Base-by-base conservation (phyloP, 2,888 invertebrate genomes). In the Trichogramma evanescens region DNA sequence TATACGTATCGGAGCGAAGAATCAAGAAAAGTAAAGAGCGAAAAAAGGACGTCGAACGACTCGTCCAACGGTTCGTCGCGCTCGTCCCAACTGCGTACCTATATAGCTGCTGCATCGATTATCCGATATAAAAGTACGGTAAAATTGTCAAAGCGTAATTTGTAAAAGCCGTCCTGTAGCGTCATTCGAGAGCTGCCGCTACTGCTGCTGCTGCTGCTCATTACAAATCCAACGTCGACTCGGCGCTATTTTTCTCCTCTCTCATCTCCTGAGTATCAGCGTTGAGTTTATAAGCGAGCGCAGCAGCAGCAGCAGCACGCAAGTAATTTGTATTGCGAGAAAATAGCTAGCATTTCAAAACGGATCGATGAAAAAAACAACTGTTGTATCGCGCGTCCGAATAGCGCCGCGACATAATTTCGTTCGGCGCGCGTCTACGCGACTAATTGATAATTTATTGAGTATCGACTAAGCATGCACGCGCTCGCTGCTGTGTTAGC, bases 381-480 rank as follows among this genome's bases (percentile, higher is more conserved):
- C 26, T 26, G 26, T 26, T 26, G 26, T 26, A 26, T 26, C 26
- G 26, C 26, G 26, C 26, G 26, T 3, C 26, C 26, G 26, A 41
- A 53, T 7, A 7, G 6, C 7, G 6, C 58, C 39, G 7, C 49
- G 53, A 51, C 59, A 59, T 48, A 56, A 59, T 59, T 62, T 59
- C 62, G 51, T 9, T 9, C 42, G 39, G 39, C 54, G 46, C 54
- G 39, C 9, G 38, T n/a, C 44, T 59, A 39, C n/a, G 26, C 26
- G 48, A 52, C 60, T 64, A 64, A 64, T 64, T 62, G 64, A 62
- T 64, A 62, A 64, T 64, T 64, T 64, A 64, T 62, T 56, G 60
- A 46, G 55, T 51, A 61, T 61, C 63, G 56, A 40, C 38, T 26
- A 6, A 38, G 41, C 26, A 48, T 26, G 50, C 43, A 49, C 39